Percentiles rank a stretch among this genome's conserved stretches.
Conservation (phyloP, 1,140 invertebrate genomes). For the Nephila pilipes region DNA sequence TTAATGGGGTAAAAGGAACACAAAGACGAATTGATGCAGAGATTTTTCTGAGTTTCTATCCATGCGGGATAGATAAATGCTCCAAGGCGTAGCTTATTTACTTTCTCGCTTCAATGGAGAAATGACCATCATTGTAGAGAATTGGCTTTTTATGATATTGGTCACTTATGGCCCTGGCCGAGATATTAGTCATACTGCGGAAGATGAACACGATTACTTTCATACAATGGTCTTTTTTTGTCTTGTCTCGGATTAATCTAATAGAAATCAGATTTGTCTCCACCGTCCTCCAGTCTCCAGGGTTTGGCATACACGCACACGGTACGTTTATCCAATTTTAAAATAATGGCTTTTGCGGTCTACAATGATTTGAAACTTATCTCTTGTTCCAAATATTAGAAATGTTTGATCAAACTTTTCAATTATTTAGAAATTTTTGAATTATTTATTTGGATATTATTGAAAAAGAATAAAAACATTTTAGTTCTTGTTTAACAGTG, state of each 20-base stretch:
- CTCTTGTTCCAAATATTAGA: no score
- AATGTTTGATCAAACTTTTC: no score
- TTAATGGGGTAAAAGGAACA: conserved; percentile 62
- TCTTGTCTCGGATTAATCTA: background rate
- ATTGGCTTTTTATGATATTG: conserved; percentile 67
- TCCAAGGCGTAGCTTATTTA: conserved; percentile 39
- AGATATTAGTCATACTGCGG: conserved; percentile 28
- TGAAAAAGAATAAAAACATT: no score
- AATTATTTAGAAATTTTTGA: no score
- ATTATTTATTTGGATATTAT: no score
- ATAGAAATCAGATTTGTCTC: conserved; percentile 14
- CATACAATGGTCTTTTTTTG: background rate
- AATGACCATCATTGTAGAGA: conserved; percentile 57
- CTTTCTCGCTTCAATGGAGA: conserved; percentile 45
- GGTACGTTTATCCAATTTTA: no score
- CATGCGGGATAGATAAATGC: conserved; percentile 1
- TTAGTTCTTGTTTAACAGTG: no score
- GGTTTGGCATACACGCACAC: no score
- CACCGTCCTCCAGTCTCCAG: background rate
- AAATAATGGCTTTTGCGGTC: no score
- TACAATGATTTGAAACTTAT: no score
- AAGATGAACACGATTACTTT: conserved; percentile 25
- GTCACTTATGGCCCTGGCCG: conserved; percentile 51
- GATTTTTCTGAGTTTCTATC: conserved; percentile 56
- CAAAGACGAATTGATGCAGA: conserved; percentile 62